Base-by-base conservation (phyloP, 2,797 vertebrate genomes). In the Clarias laeviceps region DNA sequence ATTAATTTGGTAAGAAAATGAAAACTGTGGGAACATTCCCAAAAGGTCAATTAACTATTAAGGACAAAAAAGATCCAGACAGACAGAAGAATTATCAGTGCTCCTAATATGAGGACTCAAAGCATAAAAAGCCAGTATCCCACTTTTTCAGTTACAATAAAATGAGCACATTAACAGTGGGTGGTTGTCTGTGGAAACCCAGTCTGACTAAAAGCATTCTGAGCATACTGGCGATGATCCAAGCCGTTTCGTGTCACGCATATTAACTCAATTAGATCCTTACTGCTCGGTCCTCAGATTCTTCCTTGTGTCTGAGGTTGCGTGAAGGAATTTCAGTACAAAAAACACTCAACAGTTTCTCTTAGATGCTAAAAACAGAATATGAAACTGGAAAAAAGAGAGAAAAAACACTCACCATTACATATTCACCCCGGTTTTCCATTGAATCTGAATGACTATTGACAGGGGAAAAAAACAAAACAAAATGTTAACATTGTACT, bases 401-500 rank as follows among this genome's bases (percentile, higher is more conserved):
- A 65, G n/a, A 62, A 9, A 88, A 76, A 18, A 27, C 14, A 24
- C 90, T 90, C 77, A 94, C 94, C 91, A 94, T 94, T 34, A 95
- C 94, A 79, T 95, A 94, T 80, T 94, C 94, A 27, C 91, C 91
- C 9, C 85, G 78, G 73, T 88, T 86, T 68, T 94, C 89, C 17
- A 90, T 88, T 85, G 76, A 5, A 24, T 86, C 85, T 2, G 15
- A 76, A 72, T 54, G 40, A 66, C 94, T 94, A 90, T 24, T 27
- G 76, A 88, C 15, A 22, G 37, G 66, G 57, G 61, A 34, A 57
- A 45, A 59, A 77, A 6, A 22, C 7, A 5, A 24, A 50, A 74
- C 7, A 18, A 57, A 27, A 56, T 37, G 2, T 79, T 3, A 80
- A 80, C 7, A 50, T 27, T 27, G 4, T 20, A 65, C 65, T 40